Percentiles rank a stretch among this genome's conserved stretches.
Conservation (phyloP, 1,140 invertebrate species). For the Pachypeltis micranthus region DNA sequence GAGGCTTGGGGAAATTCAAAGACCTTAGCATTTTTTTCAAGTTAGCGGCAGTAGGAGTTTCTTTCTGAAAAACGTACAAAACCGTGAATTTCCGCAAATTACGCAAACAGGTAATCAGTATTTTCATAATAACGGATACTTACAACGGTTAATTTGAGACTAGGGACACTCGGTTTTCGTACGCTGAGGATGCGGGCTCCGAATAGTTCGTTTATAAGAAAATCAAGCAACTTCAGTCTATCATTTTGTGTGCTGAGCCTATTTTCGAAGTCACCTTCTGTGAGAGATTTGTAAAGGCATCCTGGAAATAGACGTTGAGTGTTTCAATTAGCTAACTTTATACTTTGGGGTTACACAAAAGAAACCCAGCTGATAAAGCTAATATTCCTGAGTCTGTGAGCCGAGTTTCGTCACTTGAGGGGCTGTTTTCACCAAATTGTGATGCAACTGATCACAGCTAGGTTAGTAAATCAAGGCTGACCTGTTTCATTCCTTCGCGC, state of each 20-base stretch:
- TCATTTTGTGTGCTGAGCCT: constrained; percentile 52
- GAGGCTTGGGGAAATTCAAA: constrained; percentile 73
- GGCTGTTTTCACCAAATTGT: too few relatives aligned
- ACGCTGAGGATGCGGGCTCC: constrained; percentile 58
- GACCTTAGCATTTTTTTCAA: constrained; percentile 63
- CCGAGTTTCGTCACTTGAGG: too few relatives aligned
- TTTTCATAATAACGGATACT: background rate
- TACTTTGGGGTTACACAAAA: too few relatives aligned
- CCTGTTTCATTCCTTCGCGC: too few relatives aligned
- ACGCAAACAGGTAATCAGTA: background rate
- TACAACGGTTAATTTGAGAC: constrained; percentile 19
- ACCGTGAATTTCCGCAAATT: background rate
- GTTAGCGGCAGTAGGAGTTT: constrained; percentile 63
- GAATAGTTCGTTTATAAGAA: constrained; percentile 68
- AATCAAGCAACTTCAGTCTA: constrained; percentile 60
- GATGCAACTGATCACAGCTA: too few relatives aligned
- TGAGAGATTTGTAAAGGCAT: constrained; percentile 56
- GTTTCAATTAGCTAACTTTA: too few relatives aligned
- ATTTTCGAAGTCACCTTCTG: constrained; percentile 50
- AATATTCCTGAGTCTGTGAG: too few relatives aligned
- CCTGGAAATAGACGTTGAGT: constrained; percentile 38
- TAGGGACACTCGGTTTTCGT: constrained; percentile 40
- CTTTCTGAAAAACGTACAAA: constrained; percentile 39
- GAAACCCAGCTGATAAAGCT: too few relatives aligned
- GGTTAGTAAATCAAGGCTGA: too few relatives aligned